A percentile compares a stretch with the other conserved stretches of the same genome.
Evolutionary conservation across 1,140 invertebrate species (phyloP).

Genomic region (Drosophila yakuba): DNA sequence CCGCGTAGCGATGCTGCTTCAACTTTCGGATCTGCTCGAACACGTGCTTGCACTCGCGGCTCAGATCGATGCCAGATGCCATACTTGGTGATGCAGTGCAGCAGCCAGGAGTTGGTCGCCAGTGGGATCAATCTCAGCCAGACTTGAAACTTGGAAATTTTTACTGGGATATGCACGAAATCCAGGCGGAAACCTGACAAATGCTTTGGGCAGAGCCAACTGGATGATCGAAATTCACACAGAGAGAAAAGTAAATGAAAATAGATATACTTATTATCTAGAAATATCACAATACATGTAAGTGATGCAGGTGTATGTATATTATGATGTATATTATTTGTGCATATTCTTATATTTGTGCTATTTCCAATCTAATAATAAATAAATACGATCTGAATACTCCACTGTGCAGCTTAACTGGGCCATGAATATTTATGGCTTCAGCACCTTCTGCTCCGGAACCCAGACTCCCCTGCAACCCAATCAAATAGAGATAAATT

Average conservation of each 20-base stretch:
- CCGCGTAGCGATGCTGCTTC: conserved; percentile 56
- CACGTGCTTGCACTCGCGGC: conserved; percentile 26
- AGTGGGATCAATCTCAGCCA: background rate
- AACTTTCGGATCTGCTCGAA: conserved; percentile 51
- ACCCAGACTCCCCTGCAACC: background rate
- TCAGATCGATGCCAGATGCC: conserved; percentile 51
- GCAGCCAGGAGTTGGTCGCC: background rate
- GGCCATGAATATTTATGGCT: conserved; percentile 22
- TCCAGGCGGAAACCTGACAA: background rate
- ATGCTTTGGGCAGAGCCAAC: conserved; percentile 3
- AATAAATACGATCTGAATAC: background rate
- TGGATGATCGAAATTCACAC: background rate
- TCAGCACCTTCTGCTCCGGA: background rate
- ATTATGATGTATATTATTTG: no score
- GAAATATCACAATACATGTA: no score
- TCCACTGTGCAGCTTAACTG: background rate
- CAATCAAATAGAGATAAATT: conserved; percentile 41
- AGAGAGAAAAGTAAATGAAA: background rate
- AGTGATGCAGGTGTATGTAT: no score
- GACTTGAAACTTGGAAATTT: background rate
- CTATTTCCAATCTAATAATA: no score
- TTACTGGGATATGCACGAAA: background rate
- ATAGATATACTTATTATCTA: no score
- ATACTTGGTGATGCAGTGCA: conserved; percentile 15
- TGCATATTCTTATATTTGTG: no score